A percentile compares a stretch with the other conserved stretches of the same genome.
phyloP scores from a whole-genome alignment of 2,113 vertebrate species.

The Paraplagusia blochii region DNA sequence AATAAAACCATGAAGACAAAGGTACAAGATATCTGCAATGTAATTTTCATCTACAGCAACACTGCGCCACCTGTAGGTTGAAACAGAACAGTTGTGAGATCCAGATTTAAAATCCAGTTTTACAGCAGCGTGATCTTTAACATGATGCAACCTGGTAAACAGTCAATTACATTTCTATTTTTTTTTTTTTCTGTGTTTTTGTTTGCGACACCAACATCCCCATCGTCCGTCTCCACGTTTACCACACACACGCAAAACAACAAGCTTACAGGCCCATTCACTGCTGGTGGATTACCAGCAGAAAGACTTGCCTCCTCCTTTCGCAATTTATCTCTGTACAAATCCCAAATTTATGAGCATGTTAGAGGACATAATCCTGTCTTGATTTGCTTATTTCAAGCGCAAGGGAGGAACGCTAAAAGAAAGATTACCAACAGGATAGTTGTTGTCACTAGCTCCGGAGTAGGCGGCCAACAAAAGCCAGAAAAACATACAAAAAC shows the following conservation, averaged over 20 bases:
- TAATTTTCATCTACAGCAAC: too few relatives aligned
- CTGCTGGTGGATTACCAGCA: constrained; percentile 80
- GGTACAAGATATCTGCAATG: too few relatives aligned
- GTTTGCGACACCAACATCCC: constrained; percentile 9
- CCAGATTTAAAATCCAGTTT: neutral
- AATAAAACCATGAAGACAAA: too few relatives aligned
- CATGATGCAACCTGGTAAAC: neutral
- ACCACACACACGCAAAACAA: constrained; percentile 39
- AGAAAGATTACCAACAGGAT: constrained; percentile 74
- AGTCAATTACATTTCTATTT: neutral
- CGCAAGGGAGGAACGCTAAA: constrained; percentile 3
- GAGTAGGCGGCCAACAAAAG: constrained; percentile 58
- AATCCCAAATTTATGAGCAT: constrained; percentile 79
- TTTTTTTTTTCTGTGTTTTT: constrained; percentile 1
- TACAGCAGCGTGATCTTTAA: neutral
- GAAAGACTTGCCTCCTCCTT: constrained; percentile 82
- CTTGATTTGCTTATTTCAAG: constrained; percentile 75
- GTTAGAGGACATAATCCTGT: constrained; percentile 78
- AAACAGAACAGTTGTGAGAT: too few relatives aligned
- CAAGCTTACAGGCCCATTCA: constrained; percentile 78
- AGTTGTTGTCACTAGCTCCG: constrained; percentile 66
- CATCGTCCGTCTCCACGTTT: constrained; percentile 33
- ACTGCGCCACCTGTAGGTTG: too few relatives aligned
- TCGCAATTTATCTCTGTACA: constrained; percentile 86
- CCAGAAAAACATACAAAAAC: constrained; percentile 39